These are phyloP conservation scores for Leucophenga maculata DNA, from an alignment of 2,888 invertebrate species.

Conservation along the genomic window DNA sequence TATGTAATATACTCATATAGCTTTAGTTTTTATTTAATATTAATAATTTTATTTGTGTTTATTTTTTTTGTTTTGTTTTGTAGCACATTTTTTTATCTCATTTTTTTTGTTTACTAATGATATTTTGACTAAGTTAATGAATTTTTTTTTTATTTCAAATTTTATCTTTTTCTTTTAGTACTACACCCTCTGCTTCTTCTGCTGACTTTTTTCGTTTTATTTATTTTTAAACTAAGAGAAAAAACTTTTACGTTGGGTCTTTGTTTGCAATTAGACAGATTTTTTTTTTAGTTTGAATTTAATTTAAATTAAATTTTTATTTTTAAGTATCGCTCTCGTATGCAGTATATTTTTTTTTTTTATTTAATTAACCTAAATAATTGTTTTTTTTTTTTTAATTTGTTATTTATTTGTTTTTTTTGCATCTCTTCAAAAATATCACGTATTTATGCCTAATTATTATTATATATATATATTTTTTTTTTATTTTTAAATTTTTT, in stretches of 20 bases:
- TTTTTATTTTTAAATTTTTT: slow-evolving; percentile 51
- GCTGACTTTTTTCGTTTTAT: slow-evolving; percentile 23
- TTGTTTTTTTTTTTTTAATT: slow-evolving; percentile 33
- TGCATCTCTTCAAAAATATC: slow-evolving; percentile 55
- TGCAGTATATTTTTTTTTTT: slow-evolving; percentile 34
- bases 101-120: slow-evolving; percentile 27
- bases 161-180: no score
- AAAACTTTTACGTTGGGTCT: slow-evolving; percentile 14
- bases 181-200: not conserved
- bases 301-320: not conserved
- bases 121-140: slow-evolving; percentile 14
- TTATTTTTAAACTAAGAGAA: slow-evolving; percentile 5
- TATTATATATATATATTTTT: slow-evolving; percentile 52
- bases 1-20: slow-evolving; percentile 23
- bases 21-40: slow-evolving; percentile 19
- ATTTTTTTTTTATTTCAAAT: not conserved
- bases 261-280: not conserved
- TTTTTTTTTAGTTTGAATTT: slow-evolving; percentile 18
- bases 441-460: slow-evolving; percentile 63
- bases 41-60: slow-evolving; percentile 25
- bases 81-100: slow-evolving; percentile 58
- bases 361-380: slow-evolving; percentile 32
- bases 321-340: not conserved
- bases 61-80: slow-evolving; percentile 44
- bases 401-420: slow-evolving; percentile 47